These are phyloP conservation scores for Podilymbus podiceps DNA, from an alignment of 2,113 vertebrate species.

Conservation along the genomic window DNA sequence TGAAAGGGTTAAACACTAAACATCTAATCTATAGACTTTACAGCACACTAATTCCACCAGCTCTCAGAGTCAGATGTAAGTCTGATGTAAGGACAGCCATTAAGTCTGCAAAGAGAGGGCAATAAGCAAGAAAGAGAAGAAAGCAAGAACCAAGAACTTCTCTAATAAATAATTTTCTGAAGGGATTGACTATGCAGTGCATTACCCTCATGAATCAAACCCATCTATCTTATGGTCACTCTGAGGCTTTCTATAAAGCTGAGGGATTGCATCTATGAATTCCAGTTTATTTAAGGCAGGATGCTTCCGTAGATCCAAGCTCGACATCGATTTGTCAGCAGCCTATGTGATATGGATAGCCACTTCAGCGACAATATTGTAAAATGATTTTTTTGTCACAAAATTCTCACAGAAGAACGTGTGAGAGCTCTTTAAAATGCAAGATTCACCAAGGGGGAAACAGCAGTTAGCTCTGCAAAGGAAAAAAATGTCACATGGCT, in stretches of 20 bases:
- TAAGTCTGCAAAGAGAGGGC: not conserved
- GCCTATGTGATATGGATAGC: not conserved
- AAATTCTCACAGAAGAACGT: not conserved
- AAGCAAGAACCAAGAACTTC: not conserved
- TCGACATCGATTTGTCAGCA: not conserved
- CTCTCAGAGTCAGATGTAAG: not conserved
- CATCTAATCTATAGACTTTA: not conserved
- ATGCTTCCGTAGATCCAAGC: not conserved
- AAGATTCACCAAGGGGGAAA: not conserved
- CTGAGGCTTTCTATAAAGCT: not conserved
- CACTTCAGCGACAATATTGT: not conserved
- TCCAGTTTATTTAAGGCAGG: not conserved
- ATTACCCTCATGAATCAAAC: not conserved
- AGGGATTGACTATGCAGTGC: not conserved
- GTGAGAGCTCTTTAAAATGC: slow-evolving; percentile 37
- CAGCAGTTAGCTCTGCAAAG: not conserved
- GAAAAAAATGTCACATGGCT: slow-evolving; percentile 32
- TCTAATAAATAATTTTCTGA: not conserved
- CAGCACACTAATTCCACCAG: not conserved
- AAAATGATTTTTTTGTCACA: not conserved
- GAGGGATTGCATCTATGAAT: not conserved
- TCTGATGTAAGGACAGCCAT: not conserved
- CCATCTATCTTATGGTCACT: not conserved
- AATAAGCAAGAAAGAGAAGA: not conserved
- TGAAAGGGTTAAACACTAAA: not conserved